Evolutionary conservation across 1,140 invertebrate species (phyloP).

Genomic region (Papilio machaon): DNA sequence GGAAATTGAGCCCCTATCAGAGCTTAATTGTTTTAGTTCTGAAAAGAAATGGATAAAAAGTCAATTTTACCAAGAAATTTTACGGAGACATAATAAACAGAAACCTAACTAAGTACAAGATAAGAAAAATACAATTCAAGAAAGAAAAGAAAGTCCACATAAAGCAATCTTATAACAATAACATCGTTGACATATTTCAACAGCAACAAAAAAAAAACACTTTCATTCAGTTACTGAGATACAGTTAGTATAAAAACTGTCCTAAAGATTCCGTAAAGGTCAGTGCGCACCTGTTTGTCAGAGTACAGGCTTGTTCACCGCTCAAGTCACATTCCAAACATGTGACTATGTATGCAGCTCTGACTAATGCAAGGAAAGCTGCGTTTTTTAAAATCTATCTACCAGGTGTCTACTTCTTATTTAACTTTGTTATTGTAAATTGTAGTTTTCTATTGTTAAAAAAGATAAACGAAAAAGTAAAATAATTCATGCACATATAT

Average conservation of each 20-base stretch:
- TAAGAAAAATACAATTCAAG: neutral
- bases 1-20: too few species aligned
- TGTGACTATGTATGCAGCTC: neutral
- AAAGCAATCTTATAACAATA: neutral
- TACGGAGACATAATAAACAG: too few species aligned
- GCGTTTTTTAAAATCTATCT: neutral
- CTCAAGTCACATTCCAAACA: conserved; percentile 2
- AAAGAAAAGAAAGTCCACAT: neutral
- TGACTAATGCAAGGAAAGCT: conserved; percentile 7
- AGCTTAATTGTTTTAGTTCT: too few species aligned
- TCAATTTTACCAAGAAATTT: too few species aligned
- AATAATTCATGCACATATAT: neutral
- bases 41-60: too few species aligned
- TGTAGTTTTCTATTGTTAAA: too few species aligned
- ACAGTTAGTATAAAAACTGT: conserved; percentile 2
- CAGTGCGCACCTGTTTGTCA: conserved; percentile 8
- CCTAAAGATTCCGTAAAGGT: conserved; percentile 16
- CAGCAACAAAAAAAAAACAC: neutral
- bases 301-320: neutral
- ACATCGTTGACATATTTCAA: neutral
- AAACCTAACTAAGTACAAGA: neutral
- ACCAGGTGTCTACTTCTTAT: neutral
- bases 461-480: neutral
- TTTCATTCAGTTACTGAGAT: neutral
- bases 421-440: neutral